Conservation (phyloP, 1,140 invertebrate genomes). For the Aphaenogaster rudis region DNA sequence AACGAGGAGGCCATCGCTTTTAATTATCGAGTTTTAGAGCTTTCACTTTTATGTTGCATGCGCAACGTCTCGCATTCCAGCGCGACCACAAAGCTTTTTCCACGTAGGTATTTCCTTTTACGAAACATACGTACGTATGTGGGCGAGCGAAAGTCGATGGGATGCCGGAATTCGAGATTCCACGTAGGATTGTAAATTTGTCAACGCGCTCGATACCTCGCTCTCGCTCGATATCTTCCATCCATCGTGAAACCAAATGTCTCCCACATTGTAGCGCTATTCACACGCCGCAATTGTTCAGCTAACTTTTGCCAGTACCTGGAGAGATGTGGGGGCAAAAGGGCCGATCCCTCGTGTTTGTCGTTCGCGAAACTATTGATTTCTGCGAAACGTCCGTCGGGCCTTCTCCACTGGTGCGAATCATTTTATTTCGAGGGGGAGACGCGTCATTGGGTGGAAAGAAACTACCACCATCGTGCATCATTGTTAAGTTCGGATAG, state of each 20-base stretch:
- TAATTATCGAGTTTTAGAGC: constrained; percentile 60
- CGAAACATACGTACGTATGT: constrained; percentile 29
- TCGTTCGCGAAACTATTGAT: constrained; percentile 78
- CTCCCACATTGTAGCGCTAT: constrained; percentile 47
- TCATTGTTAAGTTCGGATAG: constrained; percentile 39
- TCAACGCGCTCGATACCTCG: constrained; percentile 31
- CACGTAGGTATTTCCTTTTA: constrained; percentile 53
- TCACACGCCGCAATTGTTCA: constrained; percentile 64
- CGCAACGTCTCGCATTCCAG: constrained; percentile 38
- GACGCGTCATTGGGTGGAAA: constrained; percentile 63
- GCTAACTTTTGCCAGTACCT: constrained; percentile 57
- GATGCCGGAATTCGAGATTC: constrained; percentile 51
- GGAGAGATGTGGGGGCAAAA: constrained; percentile 54
- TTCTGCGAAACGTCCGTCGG: constrained; percentile 73
- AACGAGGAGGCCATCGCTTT: constrained; percentile 29
- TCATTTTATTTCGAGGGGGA: constrained; percentile 70
- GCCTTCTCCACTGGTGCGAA: constrained; percentile 72
- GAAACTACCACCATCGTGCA: constrained; percentile 62
- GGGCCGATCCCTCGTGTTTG: constrained; percentile 67
- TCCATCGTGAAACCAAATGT: constrained; percentile 40
- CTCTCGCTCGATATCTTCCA: constrained; percentile 30
- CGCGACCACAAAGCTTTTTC: constrained; percentile 55
- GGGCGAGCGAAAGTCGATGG: constrained; percentile 54
- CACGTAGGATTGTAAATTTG: constrained; percentile 61
- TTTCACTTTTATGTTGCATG: constrained; percentile 56